Conservation (phyloP, 2,797 vertebrate genomes). For the Macropus fuliginosus region DNA sequence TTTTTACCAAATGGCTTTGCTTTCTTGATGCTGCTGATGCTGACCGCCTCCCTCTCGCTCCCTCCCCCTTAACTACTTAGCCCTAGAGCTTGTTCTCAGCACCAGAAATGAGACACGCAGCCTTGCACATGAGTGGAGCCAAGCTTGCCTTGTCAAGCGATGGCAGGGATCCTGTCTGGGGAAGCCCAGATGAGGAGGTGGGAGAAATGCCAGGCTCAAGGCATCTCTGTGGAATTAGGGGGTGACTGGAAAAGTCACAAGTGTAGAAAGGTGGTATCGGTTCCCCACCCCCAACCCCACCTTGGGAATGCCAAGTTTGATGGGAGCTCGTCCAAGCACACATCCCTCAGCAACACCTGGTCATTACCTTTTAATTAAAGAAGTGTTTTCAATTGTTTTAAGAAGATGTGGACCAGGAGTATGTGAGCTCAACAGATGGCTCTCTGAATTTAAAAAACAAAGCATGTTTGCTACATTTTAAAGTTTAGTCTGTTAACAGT, state of each 20-base stretch:
- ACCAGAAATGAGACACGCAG: background rate
- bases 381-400: background rate
- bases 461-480: background rate
- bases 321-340: background rate
- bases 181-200: conserved; percentile 1
- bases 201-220: background rate
- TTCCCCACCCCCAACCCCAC: background rate
- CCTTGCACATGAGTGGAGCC: conserved; percentile 27
- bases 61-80: background rate
- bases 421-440: background rate
- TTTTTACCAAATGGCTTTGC: conserved; percentile 50
- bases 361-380: background rate
- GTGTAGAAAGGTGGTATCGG: background rate
- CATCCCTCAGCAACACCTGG: background rate
- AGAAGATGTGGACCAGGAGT: background rate
- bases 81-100: background rate
- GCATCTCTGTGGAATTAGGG: conserved; percentile 11
- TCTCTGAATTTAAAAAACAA: background rate
- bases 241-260: background rate
- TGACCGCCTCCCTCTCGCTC: background rate
- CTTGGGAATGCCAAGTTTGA: background rate
- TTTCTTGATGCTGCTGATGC: conserved; percentile 24
- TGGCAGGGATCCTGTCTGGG: conserved; percentile 1
- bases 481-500: background rate
- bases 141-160: background rate